phyloP scores from a whole-genome alignment of 2,797 vertebrate genomes.

The Alexandromys oeconomus region DNA sequence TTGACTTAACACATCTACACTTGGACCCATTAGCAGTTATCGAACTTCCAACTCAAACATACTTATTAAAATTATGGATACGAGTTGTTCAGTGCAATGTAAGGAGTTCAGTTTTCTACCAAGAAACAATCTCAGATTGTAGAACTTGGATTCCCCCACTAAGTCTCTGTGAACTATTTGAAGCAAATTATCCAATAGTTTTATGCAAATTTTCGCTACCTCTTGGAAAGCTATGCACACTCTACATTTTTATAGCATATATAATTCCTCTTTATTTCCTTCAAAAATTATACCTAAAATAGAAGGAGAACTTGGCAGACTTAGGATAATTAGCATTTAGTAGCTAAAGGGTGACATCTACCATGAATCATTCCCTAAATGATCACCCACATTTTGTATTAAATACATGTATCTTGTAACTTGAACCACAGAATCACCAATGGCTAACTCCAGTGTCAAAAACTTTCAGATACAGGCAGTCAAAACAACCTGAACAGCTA shows the following conservation, averaged over 20 bases:
- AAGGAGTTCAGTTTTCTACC: conserved; percentile 60
- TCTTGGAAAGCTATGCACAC: conserved; percentile 37
- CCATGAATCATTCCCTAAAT: conserved; percentile 16
- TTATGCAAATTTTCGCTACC: conserved; percentile 51
- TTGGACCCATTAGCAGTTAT: background rate
- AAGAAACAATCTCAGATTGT: conserved; percentile 52
- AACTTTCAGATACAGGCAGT: conserved; percentile 13
- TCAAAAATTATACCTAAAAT: conserved; percentile 51
- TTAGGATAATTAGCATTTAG: conserved; percentile 28
- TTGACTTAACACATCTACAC: conserved; percentile 34
- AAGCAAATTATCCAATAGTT: conserved; percentile 50
- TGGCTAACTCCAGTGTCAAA: conserved; percentile 58
- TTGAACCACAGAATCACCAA: conserved; percentile 47
- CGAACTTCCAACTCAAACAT: conserved; percentile 11
- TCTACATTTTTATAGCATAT: conserved; percentile 54
- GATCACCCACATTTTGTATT: conserved; percentile 31
- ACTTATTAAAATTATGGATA: conserved; percentile 17
- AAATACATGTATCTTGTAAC: conserved; percentile 19
- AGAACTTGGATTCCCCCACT: conserved; percentile 41
- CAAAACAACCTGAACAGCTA: conserved; percentile 43
- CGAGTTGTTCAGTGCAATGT: background rate
- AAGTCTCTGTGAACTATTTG: conserved; percentile 60
- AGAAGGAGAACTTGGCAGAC: conserved; percentile 32
- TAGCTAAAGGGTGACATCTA: background rate
- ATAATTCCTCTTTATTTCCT: conserved; percentile 53